phyloP scores from a whole-genome alignment of 2,113 vertebrate genomes.

The Ictalurus furcatus region DNA sequence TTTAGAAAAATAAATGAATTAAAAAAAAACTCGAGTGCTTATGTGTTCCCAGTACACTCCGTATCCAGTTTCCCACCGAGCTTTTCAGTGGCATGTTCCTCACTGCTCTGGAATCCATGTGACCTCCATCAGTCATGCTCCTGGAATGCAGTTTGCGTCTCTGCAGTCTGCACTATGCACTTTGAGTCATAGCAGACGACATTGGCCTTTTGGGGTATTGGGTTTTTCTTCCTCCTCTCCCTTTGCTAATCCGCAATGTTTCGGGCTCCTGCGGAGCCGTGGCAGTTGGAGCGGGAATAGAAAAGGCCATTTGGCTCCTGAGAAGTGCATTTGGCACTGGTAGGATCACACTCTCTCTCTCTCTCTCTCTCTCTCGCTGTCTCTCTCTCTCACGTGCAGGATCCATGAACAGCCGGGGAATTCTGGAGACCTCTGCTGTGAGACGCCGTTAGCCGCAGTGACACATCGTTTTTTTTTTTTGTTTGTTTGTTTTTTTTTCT shows the following conservation, averaged over 20 bases:
- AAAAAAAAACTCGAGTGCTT: background rate
- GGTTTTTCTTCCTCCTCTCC: background rate
- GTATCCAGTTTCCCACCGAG: conserved; percentile 22
- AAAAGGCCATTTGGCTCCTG: conserved; percentile 14
- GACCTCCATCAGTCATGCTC: conserved; percentile 35
- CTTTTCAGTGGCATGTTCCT: background rate
- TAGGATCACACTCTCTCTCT: too few relatives aligned
- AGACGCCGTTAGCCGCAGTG: background rate
- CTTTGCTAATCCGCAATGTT: background rate
- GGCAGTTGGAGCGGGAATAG: background rate
- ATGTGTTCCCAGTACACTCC: background rate
- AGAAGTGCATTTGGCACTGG: too few relatives aligned
- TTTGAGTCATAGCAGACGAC: conserved; percentile 18
- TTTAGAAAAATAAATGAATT: background rate
- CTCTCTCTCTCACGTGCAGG: background rate
- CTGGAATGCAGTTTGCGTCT: conserved; percentile 31
- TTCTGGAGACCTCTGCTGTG: conserved; percentile 6
- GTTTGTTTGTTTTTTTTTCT: background rate
- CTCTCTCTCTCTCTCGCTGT: too few relatives aligned
- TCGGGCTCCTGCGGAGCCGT: background rate
- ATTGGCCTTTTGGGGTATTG: conserved; percentile 6
- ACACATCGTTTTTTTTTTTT: background rate
- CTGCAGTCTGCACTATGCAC: conserved; percentile 10
- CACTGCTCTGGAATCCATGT: conserved; percentile 10
- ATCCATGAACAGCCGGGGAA: background rate